Evolutionary conservation across 2,888 invertebrate genomes (phyloP).

Genomic region (Cephus pygmeus): DNA sequence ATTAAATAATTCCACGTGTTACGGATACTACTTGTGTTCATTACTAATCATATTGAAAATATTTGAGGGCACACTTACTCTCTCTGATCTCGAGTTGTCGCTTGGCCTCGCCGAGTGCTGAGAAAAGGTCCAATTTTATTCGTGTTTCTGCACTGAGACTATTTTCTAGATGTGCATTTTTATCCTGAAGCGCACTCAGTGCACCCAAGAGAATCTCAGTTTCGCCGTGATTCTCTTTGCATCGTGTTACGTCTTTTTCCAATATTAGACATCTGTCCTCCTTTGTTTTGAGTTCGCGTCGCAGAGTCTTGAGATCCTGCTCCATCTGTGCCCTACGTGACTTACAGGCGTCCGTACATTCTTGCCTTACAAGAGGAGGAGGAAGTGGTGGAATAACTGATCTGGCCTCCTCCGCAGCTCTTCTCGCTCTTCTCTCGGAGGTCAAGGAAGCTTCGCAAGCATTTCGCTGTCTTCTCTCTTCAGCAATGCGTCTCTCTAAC

Average conservation of each 20-base stretch:
- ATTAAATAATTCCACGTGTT: slow-evolving; percentile 21
- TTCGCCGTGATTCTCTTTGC: slow-evolving; percentile 74
- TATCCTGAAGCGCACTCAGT: slow-evolving; percentile 86
- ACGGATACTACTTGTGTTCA: not conserved
- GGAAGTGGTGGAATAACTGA: slow-evolving; percentile 59
- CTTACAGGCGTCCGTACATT: slow-evolving; percentile 78
- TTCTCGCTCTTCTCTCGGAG: slow-evolving; percentile 79
- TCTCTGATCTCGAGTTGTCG: slow-evolving; percentile 88
- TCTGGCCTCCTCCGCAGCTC: slow-evolving; percentile 68
- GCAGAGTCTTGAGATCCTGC: slow-evolving; percentile 74
- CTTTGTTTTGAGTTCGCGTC: slow-evolving; percentile 73
- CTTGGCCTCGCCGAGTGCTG: slow-evolving; percentile 95
- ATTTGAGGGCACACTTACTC: slow-evolving; percentile 69
- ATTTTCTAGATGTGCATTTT: slow-evolving; percentile 91
- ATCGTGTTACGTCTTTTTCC: slow-evolving; percentile 64
- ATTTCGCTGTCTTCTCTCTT: slow-evolving; percentile 84
- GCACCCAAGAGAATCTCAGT: slow-evolving; percentile 84
- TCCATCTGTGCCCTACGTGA: slow-evolving; percentile 76
- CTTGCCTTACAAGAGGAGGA: slow-evolving; percentile 65
- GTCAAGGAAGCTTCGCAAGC: slow-evolving; percentile 79
- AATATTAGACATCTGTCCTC: slow-evolving; percentile 70
- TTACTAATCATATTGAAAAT: not conserved
- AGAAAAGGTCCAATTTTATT: slow-evolving; percentile 97
- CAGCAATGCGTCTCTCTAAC: slow-evolving; percentile 85
- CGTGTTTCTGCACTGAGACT: slow-evolving; percentile 96